Evolutionary conservation across 2,797 vertebrate species (phyloP).

Genomic region (Pelodytes ibericus): DNA sequence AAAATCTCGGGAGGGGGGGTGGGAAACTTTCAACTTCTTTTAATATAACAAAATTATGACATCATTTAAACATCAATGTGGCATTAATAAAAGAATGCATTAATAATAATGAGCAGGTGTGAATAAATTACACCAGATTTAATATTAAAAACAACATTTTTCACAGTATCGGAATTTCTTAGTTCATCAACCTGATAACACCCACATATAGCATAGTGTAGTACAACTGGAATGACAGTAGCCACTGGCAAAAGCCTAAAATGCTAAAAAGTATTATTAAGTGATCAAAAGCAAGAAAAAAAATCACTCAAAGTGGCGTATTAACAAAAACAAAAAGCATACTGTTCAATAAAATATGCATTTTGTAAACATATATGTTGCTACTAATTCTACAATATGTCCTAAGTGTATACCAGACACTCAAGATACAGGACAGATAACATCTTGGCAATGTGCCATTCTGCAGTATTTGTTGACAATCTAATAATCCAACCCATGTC

Average conservation of each 20-base stretch:
- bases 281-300: too few species aligned
- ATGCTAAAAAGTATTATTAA: too few species aligned
- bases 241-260: too few species aligned
- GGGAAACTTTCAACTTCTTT: not conserved
- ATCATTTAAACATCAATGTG: not conserved
- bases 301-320: too few species aligned
- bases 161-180: too few species aligned
- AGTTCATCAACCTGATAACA: too few species aligned
- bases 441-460: conserved; percentile 40
- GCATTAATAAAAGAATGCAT: not conserved
- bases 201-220: too few species aligned
- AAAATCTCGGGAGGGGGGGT: not conserved
- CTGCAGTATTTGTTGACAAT: conserved; percentile 50
- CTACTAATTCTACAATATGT: not conserved
- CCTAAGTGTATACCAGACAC: conserved; percentile 6
- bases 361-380: conserved; percentile 6
- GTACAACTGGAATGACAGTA: too few species aligned
- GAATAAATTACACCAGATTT: too few species aligned
- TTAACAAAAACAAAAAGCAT: not conserved
- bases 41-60: not conserved
- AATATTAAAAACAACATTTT: too few species aligned
- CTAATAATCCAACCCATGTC: conserved; percentile 46
- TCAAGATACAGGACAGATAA: conserved; percentile 30
- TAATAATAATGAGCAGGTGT: not conserved
- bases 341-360: not conserved